Evolutionary conservation across 2,113 vertebrate genomes (phyloP), one percentile per base, ranked within the genome.

Genomic region (Arvicanthis niloticus): DNA sequence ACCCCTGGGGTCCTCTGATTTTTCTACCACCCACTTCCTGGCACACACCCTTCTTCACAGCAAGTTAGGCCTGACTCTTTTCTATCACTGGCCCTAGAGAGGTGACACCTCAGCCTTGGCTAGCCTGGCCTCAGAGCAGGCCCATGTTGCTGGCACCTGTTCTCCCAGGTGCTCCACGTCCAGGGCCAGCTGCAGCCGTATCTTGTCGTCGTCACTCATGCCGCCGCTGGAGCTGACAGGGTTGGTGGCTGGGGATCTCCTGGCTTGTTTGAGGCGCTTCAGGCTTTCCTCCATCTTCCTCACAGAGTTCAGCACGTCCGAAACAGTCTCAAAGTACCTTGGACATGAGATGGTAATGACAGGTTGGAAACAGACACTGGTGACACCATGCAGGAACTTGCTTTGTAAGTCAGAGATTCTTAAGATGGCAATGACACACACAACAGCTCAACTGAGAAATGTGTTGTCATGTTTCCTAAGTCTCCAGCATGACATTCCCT

Each of bases 201-300:
- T 99, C 98, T 99, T 99, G 98, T 99, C 98, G 77, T 99, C 99
- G 11, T 99, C 99, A 3, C 99, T 99, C 97, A 99, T 99, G 78
- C 99, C 99, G 0, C 99, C 98, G 2, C 99, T 82, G n/a, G 98
- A 77, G 81, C 99, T 99, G 0, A 98, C 82, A 0, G 97, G 98
- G 84, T 97, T 98, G 51, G 99, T 40, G 0, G 98, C 31, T 24
- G 97, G 96, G 3, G 98, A 98, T 97, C 98, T 99, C 51, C 99
- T 98, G 62, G 99, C 99, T 97, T 99, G 99, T 78, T 99, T 99
- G 81, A 99, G 96, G 40, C 99, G 98, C 97, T 99, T 99, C 67
- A 99, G 97, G 97, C 99, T 99, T 97, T 99, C 99, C 96, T 99
- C 99, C 99, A 99, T 99, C 97, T 99, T 99, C 97, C 98, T 99